Percentiles rank a stretch among this genome's conserved stretches.
These are phyloP conservation scores for Seriola dumerili DNA, from an alignment of 2,113 vertebrate genomes.

Conservation along the genomic window DNA sequence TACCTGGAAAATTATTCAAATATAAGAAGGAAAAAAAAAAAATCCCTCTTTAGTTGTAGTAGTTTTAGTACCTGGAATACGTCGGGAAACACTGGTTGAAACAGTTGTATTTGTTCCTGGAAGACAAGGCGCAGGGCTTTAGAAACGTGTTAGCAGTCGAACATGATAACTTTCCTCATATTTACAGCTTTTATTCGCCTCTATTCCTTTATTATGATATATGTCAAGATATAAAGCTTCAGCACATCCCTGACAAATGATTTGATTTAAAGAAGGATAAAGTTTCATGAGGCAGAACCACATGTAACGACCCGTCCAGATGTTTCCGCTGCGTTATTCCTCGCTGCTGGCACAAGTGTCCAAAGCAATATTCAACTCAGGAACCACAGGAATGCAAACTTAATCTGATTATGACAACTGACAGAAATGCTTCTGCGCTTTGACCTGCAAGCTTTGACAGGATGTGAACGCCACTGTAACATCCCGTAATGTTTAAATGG, in stretches of 20 bases:
- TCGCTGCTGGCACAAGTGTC: slow-evolving; percentile 34
- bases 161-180: not conserved
- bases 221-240: too few species aligned
- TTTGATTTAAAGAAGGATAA: not conserved
- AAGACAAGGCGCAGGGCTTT: not conserved
- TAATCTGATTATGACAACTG: too few species aligned
- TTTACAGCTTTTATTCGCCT: not conserved
- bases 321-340: not conserved
- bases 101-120: not conserved
- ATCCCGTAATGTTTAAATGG: too few species aligned
- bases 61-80: not conserved
- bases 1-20: too few species aligned
- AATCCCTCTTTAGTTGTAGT: too few species aligned
- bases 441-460: too few species aligned
- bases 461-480: too few species aligned
- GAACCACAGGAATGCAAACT: slow-evolving; percentile 14
- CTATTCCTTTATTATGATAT: not conserved
- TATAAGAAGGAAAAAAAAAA: too few species aligned
- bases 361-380: slow-evolving; percentile 57
- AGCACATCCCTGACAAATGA: too few species aligned
- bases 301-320: too few species aligned
- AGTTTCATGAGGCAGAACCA: not conserved
- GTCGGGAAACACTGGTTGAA: not conserved
- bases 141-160: not conserved
- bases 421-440: too few species aligned